Base-by-base conservation (phyloP, 1,140 invertebrate genomes). In the Achroia grisella region DNA sequence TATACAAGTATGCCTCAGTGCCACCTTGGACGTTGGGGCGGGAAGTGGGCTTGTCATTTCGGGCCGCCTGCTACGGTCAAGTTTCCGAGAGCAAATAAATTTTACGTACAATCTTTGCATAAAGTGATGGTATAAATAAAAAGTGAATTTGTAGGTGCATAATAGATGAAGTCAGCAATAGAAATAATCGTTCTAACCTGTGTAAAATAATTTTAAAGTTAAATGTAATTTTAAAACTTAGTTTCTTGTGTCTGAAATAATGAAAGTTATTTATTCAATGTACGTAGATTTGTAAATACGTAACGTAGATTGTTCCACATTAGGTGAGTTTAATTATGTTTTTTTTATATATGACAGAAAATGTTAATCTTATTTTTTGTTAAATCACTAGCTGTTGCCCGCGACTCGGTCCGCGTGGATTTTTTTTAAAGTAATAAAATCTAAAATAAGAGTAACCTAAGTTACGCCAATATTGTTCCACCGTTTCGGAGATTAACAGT, bases 1-100 rank as follows among this genome's bases (percentile, higher is more conserved):
- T 33, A 52, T 43, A 60, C 51, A 40, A 52, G 35, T 50, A 62
- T 63, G 52, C 52, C 49, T 75, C 67, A 80, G 76, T 80, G 48
- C 52, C 48, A 69, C 61, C 62, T 65, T 58, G 55, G 50, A 37
- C 60, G 62, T 62, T 51, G 64, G 40, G 32, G 41, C 51, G 52
- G 45, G 46, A 13, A 43, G 55, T 10, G 29, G 48, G 15, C 29
- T 33, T 12, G 33, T 31, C 39, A 35, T 17, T 37, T 10, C 13
- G 12, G 3, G 15, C 30, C 40, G 15, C 27, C 15, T 17, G 30
- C n/a, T 23, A 14, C 17, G 28, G 17, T 27, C 41, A 44, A 62
- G 51, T 53, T 62, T 62, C 13, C 54, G 59, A 47, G 40, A 41
- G 54, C 49, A 57, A 57, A 48, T 41, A 23, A 23, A 3, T 23